Base-by-base conservation (phyloP, 2,888 invertebrate genomes). In the Eubasilissa splendida region DNA sequence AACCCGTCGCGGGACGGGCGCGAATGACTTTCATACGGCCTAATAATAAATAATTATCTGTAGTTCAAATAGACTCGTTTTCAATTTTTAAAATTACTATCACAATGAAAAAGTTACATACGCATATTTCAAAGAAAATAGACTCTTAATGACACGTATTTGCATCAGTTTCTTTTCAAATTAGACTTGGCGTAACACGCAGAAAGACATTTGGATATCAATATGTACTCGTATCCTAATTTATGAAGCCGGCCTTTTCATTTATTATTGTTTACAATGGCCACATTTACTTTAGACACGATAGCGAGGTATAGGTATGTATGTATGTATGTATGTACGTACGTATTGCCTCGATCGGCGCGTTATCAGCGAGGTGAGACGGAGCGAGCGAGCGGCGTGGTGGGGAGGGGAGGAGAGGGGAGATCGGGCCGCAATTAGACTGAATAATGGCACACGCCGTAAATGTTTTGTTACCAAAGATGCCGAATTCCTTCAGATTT, bases 401-500 rank as follows among this genome's bases (percentile, higher is more conserved):
- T 71, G 1, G 22, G 22, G 22, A 22, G 33, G 71, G 22, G 14
- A 10, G 1, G 22, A 1, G 22, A 22, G 33, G 71, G 22, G 14
- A 10, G 53, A 54, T 56, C 22, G 11, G 10, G 71, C 71, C 54
- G 71, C 56, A 53, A 71, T 68, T 68, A 68, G 68, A 68, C 68
- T 68, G 68, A 68, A 68, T 68, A 14, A 68, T 68, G 68, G 68
- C 68, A 50, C 52, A 68, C n/a, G 68, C 68, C 42, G 68, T 50
- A 50, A 68, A 68, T 68, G 68, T 68, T 66, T 66, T 52, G 68
- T 68, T 68, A 50, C 42, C 68, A 52, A 68, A 68, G 68, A 68
- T 68, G 33, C 68, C n/a, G 68, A 68, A 68, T 68, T 42, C 68
- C 68, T 68, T 50, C 50, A 68, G 63, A 63, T 63, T 63, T 63